Evolutionary conservation across 2,888 invertebrate species (phyloP).

Genomic region (Latrodectus hesperus): DNA sequence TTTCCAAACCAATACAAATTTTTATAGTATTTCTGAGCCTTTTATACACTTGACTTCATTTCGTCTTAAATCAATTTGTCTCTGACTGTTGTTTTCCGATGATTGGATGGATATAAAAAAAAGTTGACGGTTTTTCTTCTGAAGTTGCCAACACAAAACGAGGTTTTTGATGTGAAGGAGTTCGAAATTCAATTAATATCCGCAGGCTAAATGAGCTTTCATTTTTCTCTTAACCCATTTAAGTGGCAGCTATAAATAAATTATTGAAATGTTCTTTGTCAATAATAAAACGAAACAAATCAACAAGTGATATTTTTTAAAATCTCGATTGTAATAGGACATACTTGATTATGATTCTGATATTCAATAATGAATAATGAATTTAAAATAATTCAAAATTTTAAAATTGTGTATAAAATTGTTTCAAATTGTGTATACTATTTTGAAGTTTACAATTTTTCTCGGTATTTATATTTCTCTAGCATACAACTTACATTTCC

Average conservation of each 20-base stretch:
- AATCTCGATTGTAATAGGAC: too few relatives aligned
- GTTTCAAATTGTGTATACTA: too few relatives aligned
- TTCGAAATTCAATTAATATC: constrained; percentile 35
- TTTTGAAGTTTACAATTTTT: too few relatives aligned
- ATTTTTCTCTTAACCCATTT: neutral
- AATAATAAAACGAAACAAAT: neutral
- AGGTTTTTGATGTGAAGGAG: neutral
- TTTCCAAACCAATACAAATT: neutral
- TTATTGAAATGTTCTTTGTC: constrained; percentile 1
- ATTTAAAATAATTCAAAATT: too few relatives aligned
- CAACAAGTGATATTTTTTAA: too few relatives aligned
- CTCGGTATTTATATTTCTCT: too few relatives aligned
- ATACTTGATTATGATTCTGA: too few relatives aligned
- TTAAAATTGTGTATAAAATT: too few relatives aligned
- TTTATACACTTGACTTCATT: constrained; percentile 30
- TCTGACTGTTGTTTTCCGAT: neutral
- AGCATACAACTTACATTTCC: too few relatives aligned
- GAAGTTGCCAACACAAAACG: neutral
- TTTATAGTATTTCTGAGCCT: constrained; percentile 8
- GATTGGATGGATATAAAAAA: constrained; percentile 12
- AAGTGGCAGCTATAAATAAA: constrained; percentile 22
- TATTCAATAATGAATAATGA: too few relatives aligned
- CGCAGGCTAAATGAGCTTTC: neutral
- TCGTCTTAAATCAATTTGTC: constrained; percentile 50
- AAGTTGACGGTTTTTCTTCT: neutral